These are phyloP conservation scores for Glaucomys volans DNA, from an alignment of 2,113 vertebrate genomes.

Conservation along the genomic window DNA sequence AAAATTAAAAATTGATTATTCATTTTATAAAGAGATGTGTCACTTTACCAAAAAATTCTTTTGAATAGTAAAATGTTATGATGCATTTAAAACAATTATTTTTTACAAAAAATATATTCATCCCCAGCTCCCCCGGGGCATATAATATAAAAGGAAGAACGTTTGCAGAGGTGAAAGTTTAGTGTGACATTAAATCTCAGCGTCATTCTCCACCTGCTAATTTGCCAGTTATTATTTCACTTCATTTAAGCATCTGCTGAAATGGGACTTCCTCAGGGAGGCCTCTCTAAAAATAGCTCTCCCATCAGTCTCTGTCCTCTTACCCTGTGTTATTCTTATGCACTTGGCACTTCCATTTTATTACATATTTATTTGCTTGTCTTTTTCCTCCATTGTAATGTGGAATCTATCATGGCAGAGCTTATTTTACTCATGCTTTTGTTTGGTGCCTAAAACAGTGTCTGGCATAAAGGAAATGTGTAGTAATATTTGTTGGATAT, in stretches of 20 bases:
- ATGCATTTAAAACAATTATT: constrained; percentile 40
- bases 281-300: constrained; percentile 35
- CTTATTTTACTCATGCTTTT: background rate
- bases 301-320: background rate
- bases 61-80: background rate
- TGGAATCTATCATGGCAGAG: constrained; percentile 1
- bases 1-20: constrained; percentile 42
- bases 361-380: background rate
- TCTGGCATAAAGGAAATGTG: background rate
- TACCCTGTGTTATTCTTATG: background rate
- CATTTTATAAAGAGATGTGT: constrained; percentile 30
- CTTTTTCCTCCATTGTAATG: background rate
- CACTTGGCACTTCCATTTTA: background rate
- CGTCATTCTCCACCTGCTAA: constrained; percentile 43
- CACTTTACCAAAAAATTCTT: constrained; percentile 46
- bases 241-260: constrained; percentile 66
- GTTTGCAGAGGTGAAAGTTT: constrained; percentile 47
- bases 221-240: constrained; percentile 60
- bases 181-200: constrained; percentile 43
- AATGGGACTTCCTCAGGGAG: constrained; percentile 45
- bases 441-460: background rate
- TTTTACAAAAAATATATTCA: constrained; percentile 22
- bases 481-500: background rate
- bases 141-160: constrained; percentile 34
- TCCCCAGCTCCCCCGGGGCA: background rate